A percentile compares a stretch with the other conserved stretches of the same genome.
Conservation (phyloP, 2,888 invertebrate genomes). For the Ophraella communa region DNA sequence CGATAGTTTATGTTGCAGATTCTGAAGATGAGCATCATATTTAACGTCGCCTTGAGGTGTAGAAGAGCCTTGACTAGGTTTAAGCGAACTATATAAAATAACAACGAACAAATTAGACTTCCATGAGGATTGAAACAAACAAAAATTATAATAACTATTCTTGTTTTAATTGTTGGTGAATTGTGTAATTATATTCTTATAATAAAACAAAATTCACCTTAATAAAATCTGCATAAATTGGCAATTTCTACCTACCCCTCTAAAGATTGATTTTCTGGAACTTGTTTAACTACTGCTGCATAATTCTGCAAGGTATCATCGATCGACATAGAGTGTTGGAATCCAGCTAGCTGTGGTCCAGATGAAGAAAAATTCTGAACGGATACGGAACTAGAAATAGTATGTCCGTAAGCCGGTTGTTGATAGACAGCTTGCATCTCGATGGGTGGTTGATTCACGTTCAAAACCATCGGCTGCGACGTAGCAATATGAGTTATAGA, state of each 20-base stretch:
- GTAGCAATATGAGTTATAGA: conserved; percentile 16
- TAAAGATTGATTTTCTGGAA: conserved; percentile 57
- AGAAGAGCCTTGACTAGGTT: conserved; percentile 66
- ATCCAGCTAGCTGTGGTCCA: conserved; percentile 33
- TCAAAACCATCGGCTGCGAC: conserved; percentile 39
- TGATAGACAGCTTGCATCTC: conserved; percentile 37
- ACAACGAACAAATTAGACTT: conserved; percentile 8
- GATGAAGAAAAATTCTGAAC: conserved; percentile 46
- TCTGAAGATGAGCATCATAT: conserved; percentile 73
- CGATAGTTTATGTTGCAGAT: conserved; percentile 72
- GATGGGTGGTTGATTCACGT: conserved; percentile 37
- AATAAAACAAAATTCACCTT: too few relatives aligned
- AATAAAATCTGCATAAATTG: too few relatives aligned
- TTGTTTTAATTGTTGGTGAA: too few relatives aligned
- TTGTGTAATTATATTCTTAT: too few relatives aligned
- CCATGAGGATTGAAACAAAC: not conserved
- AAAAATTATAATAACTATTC: too few relatives aligned
- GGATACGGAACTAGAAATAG: conserved; percentile 46
- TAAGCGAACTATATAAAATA: conserved; percentile 48
- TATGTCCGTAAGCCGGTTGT: conserved; percentile 35
- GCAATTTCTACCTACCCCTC: conserved; percentile 42
- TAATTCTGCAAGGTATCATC: conserved; percentile 47
- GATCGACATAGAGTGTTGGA: conserved; percentile 46
- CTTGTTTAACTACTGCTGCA: conserved; percentile 43
- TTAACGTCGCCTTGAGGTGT: conserved; percentile 72